These are phyloP conservation scores for Sesia bembeciformis DNA, from an alignment of 2,888 invertebrate species.

Conservation along the genomic window DNA sequence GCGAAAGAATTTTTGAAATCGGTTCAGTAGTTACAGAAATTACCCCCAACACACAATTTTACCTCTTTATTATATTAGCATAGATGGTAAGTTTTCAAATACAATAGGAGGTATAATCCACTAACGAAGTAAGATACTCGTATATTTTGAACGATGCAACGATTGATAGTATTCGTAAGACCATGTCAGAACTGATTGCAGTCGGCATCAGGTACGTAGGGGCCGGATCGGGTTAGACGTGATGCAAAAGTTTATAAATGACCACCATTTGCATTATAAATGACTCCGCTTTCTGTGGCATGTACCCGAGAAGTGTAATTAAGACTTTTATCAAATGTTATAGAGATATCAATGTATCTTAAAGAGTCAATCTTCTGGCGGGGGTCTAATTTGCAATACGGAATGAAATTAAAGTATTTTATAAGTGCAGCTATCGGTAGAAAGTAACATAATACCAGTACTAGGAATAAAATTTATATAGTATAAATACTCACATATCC, in stretches of 20 bases:
- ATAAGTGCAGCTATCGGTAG: too few relatives aligned
- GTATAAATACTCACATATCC: too few relatives aligned
- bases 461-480: too few relatives aligned
- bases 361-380: too few relatives aligned
- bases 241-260: not conserved
- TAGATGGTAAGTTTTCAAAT: not conserved
- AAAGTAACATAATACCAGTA: too few relatives aligned
- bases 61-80: not conserved
- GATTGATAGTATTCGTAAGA: not conserved
- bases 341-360: too few relatives aligned
- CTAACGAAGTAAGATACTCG: not conserved
- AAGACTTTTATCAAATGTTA: not conserved
- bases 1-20: too few relatives aligned
- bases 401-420: too few relatives aligned
- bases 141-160: not conserved
- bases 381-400: too few relatives aligned
- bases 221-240: not conserved
- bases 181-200: not conserved
- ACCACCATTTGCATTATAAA: not conserved
- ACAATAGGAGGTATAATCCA: not conserved
- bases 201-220: not conserved
- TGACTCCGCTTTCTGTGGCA: not conserved
- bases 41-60: not conserved
- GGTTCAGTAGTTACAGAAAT: too few relatives aligned
- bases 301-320: not conserved